These are phyloP conservation scores for Meandrina meandrites DNA, from an alignment of 92 coral and sea anemone species.

Conservation along the genomic window DNA sequence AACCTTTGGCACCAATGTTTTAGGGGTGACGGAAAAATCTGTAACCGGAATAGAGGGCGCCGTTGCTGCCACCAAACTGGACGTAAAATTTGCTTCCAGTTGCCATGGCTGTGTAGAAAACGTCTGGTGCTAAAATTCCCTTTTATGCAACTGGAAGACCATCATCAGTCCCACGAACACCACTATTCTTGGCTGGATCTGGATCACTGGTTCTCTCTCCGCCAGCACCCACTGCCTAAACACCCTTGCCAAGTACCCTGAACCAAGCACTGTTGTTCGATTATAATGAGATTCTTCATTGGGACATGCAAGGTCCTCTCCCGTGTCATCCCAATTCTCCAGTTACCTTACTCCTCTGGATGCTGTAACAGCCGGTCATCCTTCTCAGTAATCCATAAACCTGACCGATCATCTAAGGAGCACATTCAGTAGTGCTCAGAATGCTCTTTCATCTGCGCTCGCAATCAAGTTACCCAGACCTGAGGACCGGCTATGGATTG, in stretches of 20 bases:
- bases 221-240: conserved; percentile 61
- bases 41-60: no score
- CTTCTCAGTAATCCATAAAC: conserved; percentile 53
- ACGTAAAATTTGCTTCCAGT: no score
- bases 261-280: conserved; percentile 37
- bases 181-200: conserved; percentile 64
- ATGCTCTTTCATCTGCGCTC: conserved; percentile 54
- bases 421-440: conserved; percentile 58
- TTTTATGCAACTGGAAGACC: conserved; percentile 62
- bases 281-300: conserved; percentile 50
- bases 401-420: conserved; percentile 36
- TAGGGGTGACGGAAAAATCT: no score
- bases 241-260: conserved; percentile 58
- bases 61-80: no score
- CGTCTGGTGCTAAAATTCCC: no score
- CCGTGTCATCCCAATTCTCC: conserved; percentile 61
- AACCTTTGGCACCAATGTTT: no score
- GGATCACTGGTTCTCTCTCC: conserved; percentile 54
- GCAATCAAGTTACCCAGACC: conserved; percentile 64
- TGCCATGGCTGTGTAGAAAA: no score
- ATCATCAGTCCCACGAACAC: conserved; percentile 56
- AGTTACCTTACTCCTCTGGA: conserved; percentile 72
- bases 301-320: conserved; percentile 58
- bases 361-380: conserved; percentile 60
- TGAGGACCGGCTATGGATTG: conserved; percentile 68